Percentiles rank a stretch among this genome's conserved stretches.
These are phyloP conservation scores for Rhysida immarginata DNA, from an alignment of 1,140 invertebrate species.

Conservation along the genomic window DNA sequence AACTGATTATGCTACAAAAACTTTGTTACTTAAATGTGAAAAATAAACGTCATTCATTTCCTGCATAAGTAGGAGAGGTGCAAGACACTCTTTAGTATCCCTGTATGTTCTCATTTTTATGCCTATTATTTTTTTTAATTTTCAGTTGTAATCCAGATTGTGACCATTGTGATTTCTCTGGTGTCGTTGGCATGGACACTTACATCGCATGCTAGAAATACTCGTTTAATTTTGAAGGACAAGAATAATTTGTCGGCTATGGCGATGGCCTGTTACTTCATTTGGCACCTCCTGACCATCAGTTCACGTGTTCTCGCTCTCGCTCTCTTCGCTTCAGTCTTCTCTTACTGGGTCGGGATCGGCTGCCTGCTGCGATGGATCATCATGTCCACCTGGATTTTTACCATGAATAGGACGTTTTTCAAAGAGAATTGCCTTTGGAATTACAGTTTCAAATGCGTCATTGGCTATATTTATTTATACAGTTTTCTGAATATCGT, in stretches of 20 bases:
- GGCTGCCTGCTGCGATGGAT: neutral
- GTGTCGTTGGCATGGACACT: neutral
- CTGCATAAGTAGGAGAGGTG: too few relatives aligned
- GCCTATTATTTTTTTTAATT: too few relatives aligned
- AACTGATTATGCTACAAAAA: too few relatives aligned
- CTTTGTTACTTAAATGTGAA: too few relatives aligned
- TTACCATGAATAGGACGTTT: neutral
- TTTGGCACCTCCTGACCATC: neutral
- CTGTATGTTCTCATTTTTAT: too few relatives aligned
- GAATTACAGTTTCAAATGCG: neutral
- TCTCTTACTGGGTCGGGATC: neutral
- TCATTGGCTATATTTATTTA: neutral
- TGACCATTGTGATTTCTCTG: neutral
- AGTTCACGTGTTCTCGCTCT: neutral
- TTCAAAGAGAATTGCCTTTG: neutral
- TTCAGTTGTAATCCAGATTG: neutral
- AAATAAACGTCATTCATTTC: too few relatives aligned
- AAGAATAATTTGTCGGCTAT: neutral
- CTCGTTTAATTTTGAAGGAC: neutral
- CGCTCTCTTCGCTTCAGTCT: neutral
- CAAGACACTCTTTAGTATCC: too few relatives aligned
- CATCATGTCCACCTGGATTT: neutral
- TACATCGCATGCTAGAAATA: neutral
- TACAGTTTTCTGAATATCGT: neutral
- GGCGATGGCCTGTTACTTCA: neutral